Conservation (phyloP, 2,113 vertebrate species). For the Ceyx margarethae region DNA sequence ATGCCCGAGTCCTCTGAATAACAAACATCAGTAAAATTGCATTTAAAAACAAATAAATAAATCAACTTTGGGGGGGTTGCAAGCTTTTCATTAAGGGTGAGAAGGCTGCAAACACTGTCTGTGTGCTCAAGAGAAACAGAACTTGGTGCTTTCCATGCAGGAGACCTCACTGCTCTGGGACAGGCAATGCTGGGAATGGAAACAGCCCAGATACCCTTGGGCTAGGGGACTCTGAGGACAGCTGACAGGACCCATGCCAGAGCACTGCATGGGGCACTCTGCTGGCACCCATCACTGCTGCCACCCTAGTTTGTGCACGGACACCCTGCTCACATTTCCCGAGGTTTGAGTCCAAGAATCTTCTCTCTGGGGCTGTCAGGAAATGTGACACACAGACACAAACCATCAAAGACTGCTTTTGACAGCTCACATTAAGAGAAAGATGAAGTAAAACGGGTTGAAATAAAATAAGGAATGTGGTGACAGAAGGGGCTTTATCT, state of each 20-base stretch:
- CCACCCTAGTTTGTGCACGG: accelerated
- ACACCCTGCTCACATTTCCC: accelerated
- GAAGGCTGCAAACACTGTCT: neutral
- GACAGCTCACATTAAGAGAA: slow-evolving; percentile 63
- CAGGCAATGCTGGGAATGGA: accelerated
- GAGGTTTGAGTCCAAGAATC: neutral
- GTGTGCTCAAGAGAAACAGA: neutral
- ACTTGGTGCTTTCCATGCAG: neutral
- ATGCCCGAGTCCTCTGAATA: neutral
- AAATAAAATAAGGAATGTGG: slow-evolving; percentile 60
- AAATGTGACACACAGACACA: neutral
- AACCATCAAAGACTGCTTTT: neutral
- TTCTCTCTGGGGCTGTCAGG: slow-evolving; percentile 38
- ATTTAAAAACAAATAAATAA: neutral
- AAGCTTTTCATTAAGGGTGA: neutral
- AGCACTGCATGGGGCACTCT: accelerated
- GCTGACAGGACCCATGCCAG: accelerated
- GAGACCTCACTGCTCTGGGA: accelerated
- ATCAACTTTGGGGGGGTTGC: neutral
- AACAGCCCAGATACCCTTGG: accelerated
- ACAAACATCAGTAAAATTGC: neutral
- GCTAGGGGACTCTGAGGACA: neutral
- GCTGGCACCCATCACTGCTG: no score
- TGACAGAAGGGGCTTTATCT: slow-evolving; percentile 27
- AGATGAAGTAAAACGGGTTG: slow-evolving; percentile 48